Evolutionary conservation across 2,797 vertebrate genomes (phyloP), one percentile per base, ranked within the genome.

Genomic region (Gambelia wislizenii): DNA sequence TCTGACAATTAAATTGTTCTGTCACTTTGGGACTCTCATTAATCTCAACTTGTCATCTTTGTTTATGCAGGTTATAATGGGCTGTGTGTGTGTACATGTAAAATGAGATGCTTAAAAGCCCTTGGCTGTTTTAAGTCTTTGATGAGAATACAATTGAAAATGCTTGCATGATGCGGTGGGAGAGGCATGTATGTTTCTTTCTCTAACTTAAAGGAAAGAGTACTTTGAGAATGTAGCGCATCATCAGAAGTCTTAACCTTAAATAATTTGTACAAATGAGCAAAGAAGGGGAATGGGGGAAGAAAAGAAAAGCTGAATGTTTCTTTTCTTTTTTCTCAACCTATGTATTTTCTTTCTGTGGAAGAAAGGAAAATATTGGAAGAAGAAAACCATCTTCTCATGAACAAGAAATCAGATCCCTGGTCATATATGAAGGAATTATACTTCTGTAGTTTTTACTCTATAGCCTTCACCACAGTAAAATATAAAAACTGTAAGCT

Each of bases 41-140:
- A 99, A 99, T 99, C 98, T 99, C 98, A 98, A 98, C 98, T 98
- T 99, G 98, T 99, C 98, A 98, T 98, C 97, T 97, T 97, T 99
- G 98, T 98, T 99, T 99, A 98, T 98, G 97, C 97, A 98, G 97
- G 97, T 98, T 98, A 97, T 98, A 98, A 98, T 98, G 97, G 96
- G 93, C 95, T 97, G 83, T 94, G 91, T 95, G 96, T 96, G 95
- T 96, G 90, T 95, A 96, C 97, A n/a, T n/a, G 96, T 97, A 95
- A 97, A 98, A 97, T 88, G 92, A 97, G 96, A 97, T 92, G 89
- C 95, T 97, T 86, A 96, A 97, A 97, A 96, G 95, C 95, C 95
- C 92, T 96, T 92, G 92, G 94, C 93, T 95, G 94, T 96, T 88
- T 97, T 97, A 97, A 97, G 96, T 96, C 95, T 96, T 97, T 95